Evolutionary conservation across 2,888 invertebrate genomes (phyloP), one percentile per base, ranked within the genome.

Genomic region (Drosophila flavopinicola): DNA sequence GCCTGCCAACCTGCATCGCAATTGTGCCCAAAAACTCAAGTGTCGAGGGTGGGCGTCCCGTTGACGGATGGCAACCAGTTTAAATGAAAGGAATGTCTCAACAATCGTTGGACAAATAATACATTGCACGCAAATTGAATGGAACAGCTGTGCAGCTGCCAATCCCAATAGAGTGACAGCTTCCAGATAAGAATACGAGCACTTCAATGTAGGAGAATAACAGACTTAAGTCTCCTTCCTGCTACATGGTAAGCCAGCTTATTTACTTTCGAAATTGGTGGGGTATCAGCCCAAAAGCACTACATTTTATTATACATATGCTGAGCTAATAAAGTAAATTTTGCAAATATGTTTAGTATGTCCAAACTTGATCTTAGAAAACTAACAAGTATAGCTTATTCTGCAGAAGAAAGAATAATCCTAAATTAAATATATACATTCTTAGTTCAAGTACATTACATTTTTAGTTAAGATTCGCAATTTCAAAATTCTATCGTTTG

Each of bases 1-100:
- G 52, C 59, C 58, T 27, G n/a, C 37, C 58, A 42, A 66, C 45
- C 32, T 39, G 59, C 37, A 48, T n/a, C 9, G 38, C 60, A 53
- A 66, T 59, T 59, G 37, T 47, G 29, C 11, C n/a, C 13, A 24
- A 29, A 35, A 38, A 61, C 20, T 49, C 15, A 23, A 38, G 35
- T 38, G 32, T 24, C 6, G 15, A 6, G 30, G 35, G 25, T 15
- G 32, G 45, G n/a, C 24, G 29, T 52, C 41, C 54, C 64, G 24
- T 13, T 44, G 48, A 39, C 53, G 42, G 60, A 54, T 51, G 53
- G 13, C 37, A 49, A 9, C n/a, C 32, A 29, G 27, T 25, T 53
- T 25, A 37, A 15, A 32, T 25, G 39, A 59, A 35, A 20, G n/a
- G 17, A 25, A 48, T 38, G 4, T 20, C 32, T 15, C 25, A 30